These are phyloP conservation scores for Tenualosa ilisha DNA, from an alignment of 2,797 vertebrate genomes.

Conservation along the genomic window DNA sequence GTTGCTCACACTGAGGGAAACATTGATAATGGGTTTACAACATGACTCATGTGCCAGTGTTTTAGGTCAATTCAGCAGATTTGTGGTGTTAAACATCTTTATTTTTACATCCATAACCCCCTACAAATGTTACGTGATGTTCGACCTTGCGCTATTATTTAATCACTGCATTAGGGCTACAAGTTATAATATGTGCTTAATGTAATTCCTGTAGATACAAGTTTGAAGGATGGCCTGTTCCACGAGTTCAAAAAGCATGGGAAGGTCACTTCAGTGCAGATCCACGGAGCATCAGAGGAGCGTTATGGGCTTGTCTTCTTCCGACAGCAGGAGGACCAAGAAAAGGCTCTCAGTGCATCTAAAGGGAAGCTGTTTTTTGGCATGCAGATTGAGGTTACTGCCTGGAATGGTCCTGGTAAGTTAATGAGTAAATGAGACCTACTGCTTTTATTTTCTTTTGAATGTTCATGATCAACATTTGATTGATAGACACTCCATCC, in stretches of 20 bases:
- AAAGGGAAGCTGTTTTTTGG: constrained; percentile 99
- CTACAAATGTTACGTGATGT: neutral
- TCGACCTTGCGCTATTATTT: neutral
- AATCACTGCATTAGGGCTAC: neutral
- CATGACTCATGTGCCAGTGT: no score
- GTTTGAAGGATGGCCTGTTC: constrained; percentile 98
- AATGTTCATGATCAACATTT: neutral
- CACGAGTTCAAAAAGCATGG: constrained; percentile 99
- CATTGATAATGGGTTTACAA: no score
- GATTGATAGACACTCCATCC: neutral
- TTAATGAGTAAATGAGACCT: neutral
- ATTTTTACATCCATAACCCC: neutral
- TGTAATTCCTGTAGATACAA: constrained; percentile 82
- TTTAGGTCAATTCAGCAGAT: no score
- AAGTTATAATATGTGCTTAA: neutral
- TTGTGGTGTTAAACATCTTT: neutral
- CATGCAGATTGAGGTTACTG: constrained; percentile 98
- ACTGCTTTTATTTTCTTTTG: neutral
- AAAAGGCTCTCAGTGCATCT: constrained; percentile 93
- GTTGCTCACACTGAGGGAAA: no score
- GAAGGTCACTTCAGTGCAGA: constrained; percentile 98
- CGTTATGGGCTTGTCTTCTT: constrained; percentile 98
- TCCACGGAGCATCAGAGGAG: constrained; percentile 93
- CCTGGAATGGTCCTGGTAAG: constrained; percentile 96
- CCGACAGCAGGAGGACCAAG: constrained; percentile 98